Conservation (phyloP, 2,113 vertebrate genomes). For the Catharus fuscescens region DNA sequence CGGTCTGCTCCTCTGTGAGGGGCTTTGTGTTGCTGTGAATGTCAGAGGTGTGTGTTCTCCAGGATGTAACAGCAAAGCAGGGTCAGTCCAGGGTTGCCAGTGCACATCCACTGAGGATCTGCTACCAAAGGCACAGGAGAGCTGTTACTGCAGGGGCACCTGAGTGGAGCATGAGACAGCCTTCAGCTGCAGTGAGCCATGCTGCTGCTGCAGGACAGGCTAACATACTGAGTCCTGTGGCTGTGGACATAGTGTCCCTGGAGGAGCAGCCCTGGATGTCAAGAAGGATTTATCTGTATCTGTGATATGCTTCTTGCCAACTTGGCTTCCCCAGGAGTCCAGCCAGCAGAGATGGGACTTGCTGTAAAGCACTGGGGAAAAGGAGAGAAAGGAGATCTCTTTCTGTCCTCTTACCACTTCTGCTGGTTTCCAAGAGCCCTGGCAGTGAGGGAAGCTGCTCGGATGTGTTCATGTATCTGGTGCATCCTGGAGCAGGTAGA, state of each 20-base stretch:
- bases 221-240: background rate
- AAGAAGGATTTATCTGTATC: background rate
- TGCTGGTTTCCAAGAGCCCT: background rate
- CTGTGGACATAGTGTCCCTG: background rate
- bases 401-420: background rate
- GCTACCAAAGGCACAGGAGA: background rate
- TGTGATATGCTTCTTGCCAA: accelerated
- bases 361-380: background rate
- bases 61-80: background rate
- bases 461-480: background rate
- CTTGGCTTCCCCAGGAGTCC: background rate
- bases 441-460: background rate
- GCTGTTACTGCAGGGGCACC: background rate
- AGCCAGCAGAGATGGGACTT: background rate
- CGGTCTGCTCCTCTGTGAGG: background rate
- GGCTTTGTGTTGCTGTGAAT: background rate
- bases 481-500: background rate
- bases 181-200: background rate
- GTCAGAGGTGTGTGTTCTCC: accelerated
- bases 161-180: background rate
- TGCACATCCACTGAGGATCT: background rate
- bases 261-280: background rate
- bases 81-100: background rate
- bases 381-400: background rate
- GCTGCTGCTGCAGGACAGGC: background rate